These are phyloP conservation scores for Mechanitis mazaeus DNA, from an alignment of 2,888 invertebrate genomes.

Conservation along the genomic window DNA sequence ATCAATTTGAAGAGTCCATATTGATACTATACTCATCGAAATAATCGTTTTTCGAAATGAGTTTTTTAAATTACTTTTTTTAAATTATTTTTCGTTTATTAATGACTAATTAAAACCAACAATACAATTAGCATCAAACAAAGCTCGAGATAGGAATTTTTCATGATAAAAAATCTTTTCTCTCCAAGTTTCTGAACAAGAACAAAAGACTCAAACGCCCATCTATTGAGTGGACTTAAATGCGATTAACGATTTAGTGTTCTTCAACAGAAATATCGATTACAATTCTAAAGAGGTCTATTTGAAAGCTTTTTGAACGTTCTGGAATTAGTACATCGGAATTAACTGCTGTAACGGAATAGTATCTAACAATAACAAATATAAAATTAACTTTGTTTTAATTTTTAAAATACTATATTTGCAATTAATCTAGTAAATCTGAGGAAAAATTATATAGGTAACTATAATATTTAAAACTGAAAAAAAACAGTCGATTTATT, in stretches of 20 bases:
- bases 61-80: too few relatives aligned
- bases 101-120: background rate
- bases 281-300: slow-evolving; percentile 15
- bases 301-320: slow-evolving; percentile 2
- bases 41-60: too few relatives aligned
- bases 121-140: slow-evolving; percentile 3
- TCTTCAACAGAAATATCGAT: slow-evolving; percentile 17
- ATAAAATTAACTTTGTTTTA: too few relatives aligned
- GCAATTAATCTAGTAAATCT: too few relatives aligned
- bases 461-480: background rate
- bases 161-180: slow-evolving; percentile 4
- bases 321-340: background rate
- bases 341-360: too few relatives aligned
- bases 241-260: slow-evolving; percentile 21
- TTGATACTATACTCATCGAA: too few relatives aligned
- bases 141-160: background rate
- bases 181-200: slow-evolving; percentile 8
- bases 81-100: too few relatives aligned
- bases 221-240: slow-evolving; percentile 13
- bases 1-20: too few relatives aligned
- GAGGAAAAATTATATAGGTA: too few relatives aligned
- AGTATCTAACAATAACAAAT: too few relatives aligned
- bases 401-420: too few relatives aligned
- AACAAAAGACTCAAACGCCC: slow-evolving; percentile 10
- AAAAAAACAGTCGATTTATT: background rate